Percentiles rank a stretch among this genome's conserved stretches.
Conservation (phyloP, 2,797 vertebrate species). For the Artibeus jamaicensis region DNA sequence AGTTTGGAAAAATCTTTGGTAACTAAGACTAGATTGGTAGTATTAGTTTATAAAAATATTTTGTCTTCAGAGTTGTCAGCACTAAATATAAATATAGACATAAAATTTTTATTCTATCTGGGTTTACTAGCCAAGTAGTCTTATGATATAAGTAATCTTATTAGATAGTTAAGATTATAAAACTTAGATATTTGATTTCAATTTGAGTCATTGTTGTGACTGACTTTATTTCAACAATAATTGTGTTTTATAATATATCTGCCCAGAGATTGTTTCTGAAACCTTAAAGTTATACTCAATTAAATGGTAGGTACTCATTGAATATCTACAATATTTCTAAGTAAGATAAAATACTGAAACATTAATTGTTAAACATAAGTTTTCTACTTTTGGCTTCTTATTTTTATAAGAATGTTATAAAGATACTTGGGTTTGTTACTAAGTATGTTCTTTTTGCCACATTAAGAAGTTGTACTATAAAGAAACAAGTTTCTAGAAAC, state of each 20-base stretch:
- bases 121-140: neutral
- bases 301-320: neutral
- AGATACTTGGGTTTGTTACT: neutral
- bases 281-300: neutral
- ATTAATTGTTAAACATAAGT: neutral
- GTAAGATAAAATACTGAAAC: neutral
- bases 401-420: neutral
- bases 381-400: neutral
- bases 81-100: neutral
- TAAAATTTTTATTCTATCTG: neutral
- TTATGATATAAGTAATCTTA: neutral
- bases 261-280: neutral
- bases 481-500: neutral
- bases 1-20: neutral
- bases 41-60: neutral
- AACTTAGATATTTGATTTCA: neutral
- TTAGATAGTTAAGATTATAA: neutral
- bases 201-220: neutral
- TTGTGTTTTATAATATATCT: neutral
- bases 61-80: neutral
- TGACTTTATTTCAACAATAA: neutral
- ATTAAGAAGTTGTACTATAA: neutral
- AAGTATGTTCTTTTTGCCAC: neutral
- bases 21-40: neutral
- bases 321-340: neutral